Evolutionary conservation across 2,113 vertebrate genomes (phyloP).

Genomic region (Daphoenositta chrysoptera): DNA sequence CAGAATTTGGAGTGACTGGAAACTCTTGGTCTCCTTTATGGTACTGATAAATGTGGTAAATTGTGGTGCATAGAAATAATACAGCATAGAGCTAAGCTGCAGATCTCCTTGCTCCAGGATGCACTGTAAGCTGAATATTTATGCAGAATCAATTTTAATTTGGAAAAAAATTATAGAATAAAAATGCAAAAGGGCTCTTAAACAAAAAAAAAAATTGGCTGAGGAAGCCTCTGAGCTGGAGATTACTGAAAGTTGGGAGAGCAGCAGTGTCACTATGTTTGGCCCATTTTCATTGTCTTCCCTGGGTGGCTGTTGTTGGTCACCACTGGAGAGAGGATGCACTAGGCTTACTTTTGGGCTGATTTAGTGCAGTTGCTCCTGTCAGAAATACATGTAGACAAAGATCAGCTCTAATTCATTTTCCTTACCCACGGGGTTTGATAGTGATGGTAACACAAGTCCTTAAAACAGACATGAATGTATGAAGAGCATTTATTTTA

Average conservation of each 20-base stretch:
- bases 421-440: neutral
- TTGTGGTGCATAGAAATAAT: neutral
- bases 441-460: neutral
- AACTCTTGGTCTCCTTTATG: neutral
- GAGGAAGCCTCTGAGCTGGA: neutral
- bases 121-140: neutral
- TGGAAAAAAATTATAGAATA: neutral
- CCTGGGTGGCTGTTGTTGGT: neutral
- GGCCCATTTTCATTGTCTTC: neutral
- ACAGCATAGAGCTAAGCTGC: neutral
- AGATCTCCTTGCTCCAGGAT: neutral
- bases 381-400: neutral
- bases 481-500: neutral
- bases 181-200: neutral
- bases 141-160: neutral
- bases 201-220: neutral
- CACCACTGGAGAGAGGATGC: neutral
- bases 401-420: neutral
- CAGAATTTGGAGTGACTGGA: neutral
- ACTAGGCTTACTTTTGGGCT: neutral
- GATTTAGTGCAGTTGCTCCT: neutral
- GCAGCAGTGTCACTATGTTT: neutral
- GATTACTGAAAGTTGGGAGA: neutral
- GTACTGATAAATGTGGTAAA: neutral
- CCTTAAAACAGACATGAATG: neutral